Base-by-base conservation (phyloP, 2,888 invertebrate species). In the Cheilosia urbana region DNA sequence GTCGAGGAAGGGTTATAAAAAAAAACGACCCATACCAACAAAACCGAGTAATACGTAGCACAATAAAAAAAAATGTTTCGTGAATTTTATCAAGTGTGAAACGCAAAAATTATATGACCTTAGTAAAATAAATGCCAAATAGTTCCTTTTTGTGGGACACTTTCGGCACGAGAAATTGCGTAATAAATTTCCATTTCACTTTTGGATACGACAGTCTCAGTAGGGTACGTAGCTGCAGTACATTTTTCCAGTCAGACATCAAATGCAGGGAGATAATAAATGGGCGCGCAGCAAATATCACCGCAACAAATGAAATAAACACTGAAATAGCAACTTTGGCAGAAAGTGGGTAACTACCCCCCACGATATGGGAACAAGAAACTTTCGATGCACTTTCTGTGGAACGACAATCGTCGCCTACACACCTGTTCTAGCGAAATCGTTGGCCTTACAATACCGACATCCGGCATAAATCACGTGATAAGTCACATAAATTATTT, bases 401-500 rank as follows among this genome's bases (percentile, higher is more conserved):
- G n/a, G 60, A 40, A 45, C 19, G 13, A 42, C 34, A 19, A 53
- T 40, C n/a, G 24, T 47, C 37, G 24, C 17, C 9, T 47, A 42
- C 17, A 47, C 17, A 21, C 53, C 42, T 30, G 30, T 9, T 30
- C 9, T 3, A 30, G 47, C 19, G 40, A 49, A 42, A 69, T 37
- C 27, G 77, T 37, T 71, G 49, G 30, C 24, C 49, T 4, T 71
- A 58, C 34, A 13, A 37, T 37, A 37, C 37, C 13, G 63, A 49
- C 65, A 65, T 57, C 65, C 75, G 66, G 49, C 65, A 83, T 79
- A 83, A 87, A 83, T 87, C 78, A 79, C 62, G 79, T 68, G 77
- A 72, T 83, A 83, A 72, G 79, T 79, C 79, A 71, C 83, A 83
- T 87, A 83, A 87, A 87, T 87, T 84, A 87, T 42, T 76, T 62